Evolutionary conservation across 2,888 invertebrate species (phyloP).

Genomic region (Ormyrus rosae): DNA sequence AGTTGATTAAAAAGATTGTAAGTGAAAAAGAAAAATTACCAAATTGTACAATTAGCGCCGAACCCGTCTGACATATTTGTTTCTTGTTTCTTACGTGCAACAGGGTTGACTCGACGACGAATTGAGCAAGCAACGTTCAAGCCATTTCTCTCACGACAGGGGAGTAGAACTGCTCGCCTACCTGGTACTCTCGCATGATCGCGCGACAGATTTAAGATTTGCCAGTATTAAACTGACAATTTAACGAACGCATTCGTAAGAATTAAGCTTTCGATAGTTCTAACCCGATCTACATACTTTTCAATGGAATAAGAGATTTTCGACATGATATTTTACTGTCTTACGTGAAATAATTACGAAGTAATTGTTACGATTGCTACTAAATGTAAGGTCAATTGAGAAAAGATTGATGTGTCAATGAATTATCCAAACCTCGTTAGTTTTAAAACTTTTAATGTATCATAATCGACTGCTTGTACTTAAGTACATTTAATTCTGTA

Average conservation of each 20-base stretch:
- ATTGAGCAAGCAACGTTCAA: slow-evolving; percentile 60
- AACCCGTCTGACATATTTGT: slow-evolving; percentile 61
- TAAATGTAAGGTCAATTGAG: slow-evolving; percentile 2
- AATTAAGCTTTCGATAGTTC: slow-evolving; percentile 30
- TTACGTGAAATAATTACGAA: slow-evolving; percentile 2
- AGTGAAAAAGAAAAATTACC: neutral
- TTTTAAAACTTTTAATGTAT: slow-evolving; percentile 41
- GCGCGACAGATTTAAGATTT: slow-evolving; percentile 25
- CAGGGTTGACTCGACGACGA: slow-evolving; percentile 69
- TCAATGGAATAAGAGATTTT: slow-evolving; percentile 11
- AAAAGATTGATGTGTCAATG: slow-evolving; percentile 26
- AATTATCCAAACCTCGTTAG: slow-evolving; percentile 33
- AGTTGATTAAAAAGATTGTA: neutral
- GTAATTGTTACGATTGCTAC: slow-evolving; percentile 33
- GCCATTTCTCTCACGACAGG: slow-evolving; percentile 58
- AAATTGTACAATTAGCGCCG: slow-evolving; percentile 9
- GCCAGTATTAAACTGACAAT: slow-evolving; percentile 23
- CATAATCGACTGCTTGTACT: slow-evolving; percentile 53
- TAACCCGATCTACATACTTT: slow-evolving; percentile 9
- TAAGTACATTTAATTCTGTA: slow-evolving; percentile 49
- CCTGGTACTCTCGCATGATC: slow-evolving; percentile 32
- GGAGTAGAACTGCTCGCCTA: slow-evolving; percentile 35
- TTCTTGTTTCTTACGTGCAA: slow-evolving; percentile 73
- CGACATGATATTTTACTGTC: slow-evolving; percentile 18
- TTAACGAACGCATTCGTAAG: slow-evolving; percentile 36